Percentiles rank a stretch among this genome's conserved stretches.
These are phyloP conservation scores for Phylloscopus trochilus DNA, from an alignment of 2,113 vertebrate genomes.

Conservation along the genomic window DNA sequence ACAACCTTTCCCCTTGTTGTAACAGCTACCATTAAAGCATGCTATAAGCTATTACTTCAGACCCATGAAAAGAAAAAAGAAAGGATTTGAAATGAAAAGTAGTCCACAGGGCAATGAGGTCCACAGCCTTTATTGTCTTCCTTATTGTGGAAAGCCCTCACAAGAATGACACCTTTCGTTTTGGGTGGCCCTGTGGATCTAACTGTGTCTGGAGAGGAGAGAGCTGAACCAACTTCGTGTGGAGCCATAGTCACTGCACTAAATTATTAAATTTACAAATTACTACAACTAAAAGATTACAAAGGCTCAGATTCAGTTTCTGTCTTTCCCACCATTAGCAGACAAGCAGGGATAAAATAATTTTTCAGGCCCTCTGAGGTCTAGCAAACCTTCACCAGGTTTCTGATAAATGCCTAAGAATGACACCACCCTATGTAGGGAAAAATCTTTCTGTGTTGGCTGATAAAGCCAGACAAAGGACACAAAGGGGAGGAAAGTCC, in stretches of 20 bases:
- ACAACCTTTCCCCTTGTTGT: not conserved
- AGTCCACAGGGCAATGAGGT: not conserved
- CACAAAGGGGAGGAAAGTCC: not conserved
- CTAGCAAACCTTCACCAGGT: not conserved
- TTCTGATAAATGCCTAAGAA: not conserved
- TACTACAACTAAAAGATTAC: not conserved
- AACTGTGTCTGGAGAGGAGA: not conserved
- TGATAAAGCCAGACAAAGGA: not conserved
- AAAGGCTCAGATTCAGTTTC: not conserved
- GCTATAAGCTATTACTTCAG: not conserved
- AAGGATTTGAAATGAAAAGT: not conserved
- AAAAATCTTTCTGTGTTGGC: not conserved
- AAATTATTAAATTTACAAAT: not conserved
- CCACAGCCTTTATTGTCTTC: not conserved
- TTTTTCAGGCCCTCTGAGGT: not conserved
- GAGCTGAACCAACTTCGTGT: fast-evolving
- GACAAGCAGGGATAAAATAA: not conserved
- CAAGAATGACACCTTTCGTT: not conserved
- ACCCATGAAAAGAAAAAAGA: not conserved
- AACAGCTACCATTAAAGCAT: not conserved
- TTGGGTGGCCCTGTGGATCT: not conserved
- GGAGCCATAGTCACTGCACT: not conserved
- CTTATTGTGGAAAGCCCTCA: not conserved
- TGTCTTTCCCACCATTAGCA: not conserved
- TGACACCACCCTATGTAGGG: not conserved